Evolutionary conservation across 2,888 invertebrate genomes (phyloP), one percentile per base, ranked within the genome.

Genomic region (Tenthredo livida): DNA sequence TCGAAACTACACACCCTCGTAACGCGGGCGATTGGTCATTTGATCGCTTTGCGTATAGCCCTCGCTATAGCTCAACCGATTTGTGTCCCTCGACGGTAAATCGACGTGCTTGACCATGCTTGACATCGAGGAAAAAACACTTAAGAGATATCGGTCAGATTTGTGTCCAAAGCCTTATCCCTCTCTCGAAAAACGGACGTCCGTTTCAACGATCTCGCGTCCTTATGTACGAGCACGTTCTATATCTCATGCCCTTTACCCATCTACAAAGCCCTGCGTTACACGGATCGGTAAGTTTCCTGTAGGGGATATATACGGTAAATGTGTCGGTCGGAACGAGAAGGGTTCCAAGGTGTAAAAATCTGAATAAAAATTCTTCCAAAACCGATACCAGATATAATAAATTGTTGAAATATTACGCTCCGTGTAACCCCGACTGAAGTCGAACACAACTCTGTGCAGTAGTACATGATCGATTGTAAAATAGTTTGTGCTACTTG

Each of bases 151-250:
- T 54, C 77, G 77, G 17, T 33, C 54, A 33, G 54, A 54, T 77
- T 77, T 77, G n/a, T 77, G 75, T 54, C 80, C 4, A 61, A 61
- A 61, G 58, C 58, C n/a, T 80, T 40, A 80, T 80, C 80, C 80
- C 47, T 21, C 40, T 40, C 15, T 50, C 50, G n/a, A 50, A 25
- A 77, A 50, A 29, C 47, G 40, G 54, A 61, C 58, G 33, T 77
- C 50, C 80, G 58, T 61, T 37, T 21, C 37, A 33, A 61, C 58
- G 15, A 80, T 80, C 61, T 29, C n/a, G 40, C 25, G 25, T 80
- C 61, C 37, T 80, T 80, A 61, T 40, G 58, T 80, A 25, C 33
- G 25, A 61, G 40, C 80, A 80, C 61, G 80, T 61, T 61, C 80
- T 37, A 61, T 80, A 80, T 61, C 40, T 25, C 10, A 58, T 29